Evolutionary conservation across 2,113 vertebrate genomes (phyloP).

Genomic region (Enhydra lutris): DNA sequence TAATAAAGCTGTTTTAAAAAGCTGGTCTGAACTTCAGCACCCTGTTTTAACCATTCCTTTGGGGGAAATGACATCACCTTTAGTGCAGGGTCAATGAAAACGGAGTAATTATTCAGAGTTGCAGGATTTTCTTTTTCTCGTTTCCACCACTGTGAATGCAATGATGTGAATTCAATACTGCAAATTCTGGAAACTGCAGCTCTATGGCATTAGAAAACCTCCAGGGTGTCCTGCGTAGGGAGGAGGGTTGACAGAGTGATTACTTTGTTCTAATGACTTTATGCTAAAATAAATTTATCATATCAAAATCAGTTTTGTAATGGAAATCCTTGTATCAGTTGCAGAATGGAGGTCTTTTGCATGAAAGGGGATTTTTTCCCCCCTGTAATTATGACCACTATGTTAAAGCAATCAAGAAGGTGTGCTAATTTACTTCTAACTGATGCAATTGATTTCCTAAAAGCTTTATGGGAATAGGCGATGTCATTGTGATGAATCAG

Average conservation of each 20-base stretch:
- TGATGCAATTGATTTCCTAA: conserved; percentile 62
- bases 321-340: conserved; percentile 39
- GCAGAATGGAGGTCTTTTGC: conserved; percentile 58
- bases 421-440: conserved; percentile 63
- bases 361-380: conserved; percentile 1
- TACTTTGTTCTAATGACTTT: conserved; percentile 60
- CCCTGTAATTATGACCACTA: conserved; percentile 11
- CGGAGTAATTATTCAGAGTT: background rate
- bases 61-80: conserved; percentile 5
- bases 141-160: background rate
- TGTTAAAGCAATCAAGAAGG: conserved; percentile 52
- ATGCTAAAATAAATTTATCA: conserved; percentile 55
- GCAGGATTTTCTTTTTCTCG: background rate
- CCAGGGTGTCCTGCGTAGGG: background rate
- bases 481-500: conserved; percentile 39
- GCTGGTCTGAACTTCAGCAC: conserved; percentile 4
- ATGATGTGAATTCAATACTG: background rate
- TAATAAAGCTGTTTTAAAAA: conserved; percentile 53
- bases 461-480: conserved; percentile 50
- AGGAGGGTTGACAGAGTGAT: background rate
- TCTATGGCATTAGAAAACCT: conserved; percentile 23
- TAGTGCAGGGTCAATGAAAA: background rate
- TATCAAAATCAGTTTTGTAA: conserved; percentile 36
- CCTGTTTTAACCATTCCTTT: conserved; percentile 17
- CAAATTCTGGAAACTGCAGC: background rate